A percentile compares a stretch with the other conserved stretches of the same genome.
Conservation (phyloP, 2,888 invertebrate species). For the Escarpia spicata region DNA sequence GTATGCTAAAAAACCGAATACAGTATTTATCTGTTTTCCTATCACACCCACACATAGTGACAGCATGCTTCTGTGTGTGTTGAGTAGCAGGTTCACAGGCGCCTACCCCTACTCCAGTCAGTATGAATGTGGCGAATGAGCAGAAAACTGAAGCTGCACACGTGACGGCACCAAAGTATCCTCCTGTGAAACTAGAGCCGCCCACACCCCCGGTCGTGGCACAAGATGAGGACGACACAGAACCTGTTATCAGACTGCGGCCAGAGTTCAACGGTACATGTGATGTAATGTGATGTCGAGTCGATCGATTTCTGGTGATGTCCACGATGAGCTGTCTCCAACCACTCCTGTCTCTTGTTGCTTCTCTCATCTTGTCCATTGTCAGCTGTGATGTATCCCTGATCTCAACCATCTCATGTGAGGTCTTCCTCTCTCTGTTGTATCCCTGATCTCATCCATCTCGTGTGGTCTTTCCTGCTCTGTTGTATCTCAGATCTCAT, state of each 20-base stretch:
- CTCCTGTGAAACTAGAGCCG: background rate
- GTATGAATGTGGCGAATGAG: background rate
- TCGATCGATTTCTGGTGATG: background rate
- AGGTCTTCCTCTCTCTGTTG: too few relatives aligned
- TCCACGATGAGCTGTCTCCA: too few relatives aligned
- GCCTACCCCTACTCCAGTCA: background rate
- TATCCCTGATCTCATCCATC: too few relatives aligned
- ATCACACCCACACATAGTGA: too few relatives aligned
- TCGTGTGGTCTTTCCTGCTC: too few relatives aligned
- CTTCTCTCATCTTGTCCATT: too few relatives aligned
- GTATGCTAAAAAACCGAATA: too few relatives aligned
- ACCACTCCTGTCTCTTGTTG: too few relatives aligned
- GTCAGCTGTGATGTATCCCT: too few relatives aligned
- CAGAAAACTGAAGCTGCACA: background rate
- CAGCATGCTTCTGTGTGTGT: background rate
- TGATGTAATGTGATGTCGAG: background rate
- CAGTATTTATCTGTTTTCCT: too few relatives aligned
- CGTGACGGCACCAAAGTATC: background rate
- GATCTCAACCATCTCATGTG: too few relatives aligned
- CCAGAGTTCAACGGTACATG: background rate
- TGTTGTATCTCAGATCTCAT: too few relatives aligned
- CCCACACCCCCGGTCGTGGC: background rate
- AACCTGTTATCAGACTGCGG: conserved; percentile 4
- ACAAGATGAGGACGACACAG: background rate
- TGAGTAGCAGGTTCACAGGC: background rate